Conservation (phyloP, 1,140 invertebrate genomes). For the Hypothenemus hampei region DNA sequence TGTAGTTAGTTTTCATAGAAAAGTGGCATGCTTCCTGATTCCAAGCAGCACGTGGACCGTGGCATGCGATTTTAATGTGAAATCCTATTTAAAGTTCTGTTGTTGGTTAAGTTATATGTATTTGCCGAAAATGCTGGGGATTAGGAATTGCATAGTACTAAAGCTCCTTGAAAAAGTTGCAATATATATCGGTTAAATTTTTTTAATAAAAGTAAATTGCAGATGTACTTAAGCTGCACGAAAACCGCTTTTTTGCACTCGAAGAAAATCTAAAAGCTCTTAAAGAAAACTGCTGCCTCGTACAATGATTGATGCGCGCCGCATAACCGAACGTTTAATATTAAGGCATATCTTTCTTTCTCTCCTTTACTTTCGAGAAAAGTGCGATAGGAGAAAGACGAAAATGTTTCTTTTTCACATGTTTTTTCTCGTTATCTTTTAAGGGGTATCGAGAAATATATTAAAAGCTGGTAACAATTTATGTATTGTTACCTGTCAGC, state of each 20-base stretch:
- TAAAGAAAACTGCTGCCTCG: constrained; percentile 20
- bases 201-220: constrained; percentile 21
- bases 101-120: too few species aligned
- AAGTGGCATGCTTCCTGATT: too few species aligned
- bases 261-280: constrained; percentile 19
- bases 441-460: background rate
- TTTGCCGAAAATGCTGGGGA: too few species aligned
- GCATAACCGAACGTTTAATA: constrained; percentile 20
- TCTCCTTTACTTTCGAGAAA: too few species aligned
- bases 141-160: constrained; percentile 2
- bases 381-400: too few species aligned
- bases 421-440: background rate
- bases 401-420: background rate
- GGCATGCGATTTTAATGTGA: too few species aligned
- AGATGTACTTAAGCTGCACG: constrained; percentile 15
- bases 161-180: background rate
- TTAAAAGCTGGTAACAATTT: too few species aligned
- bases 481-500: too few species aligned
- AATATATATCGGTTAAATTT: constrained; percentile 8
- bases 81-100: too few species aligned
- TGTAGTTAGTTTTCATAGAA: too few species aligned
- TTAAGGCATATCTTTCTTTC: constrained; percentile 15
- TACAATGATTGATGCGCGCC: constrained; percentile 18
- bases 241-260: constrained; percentile 18
- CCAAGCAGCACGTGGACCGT: too few species aligned